Conservation (phyloP, 2,113 vertebrate genomes). For the Trichomycterus rosablanca region DNA sequence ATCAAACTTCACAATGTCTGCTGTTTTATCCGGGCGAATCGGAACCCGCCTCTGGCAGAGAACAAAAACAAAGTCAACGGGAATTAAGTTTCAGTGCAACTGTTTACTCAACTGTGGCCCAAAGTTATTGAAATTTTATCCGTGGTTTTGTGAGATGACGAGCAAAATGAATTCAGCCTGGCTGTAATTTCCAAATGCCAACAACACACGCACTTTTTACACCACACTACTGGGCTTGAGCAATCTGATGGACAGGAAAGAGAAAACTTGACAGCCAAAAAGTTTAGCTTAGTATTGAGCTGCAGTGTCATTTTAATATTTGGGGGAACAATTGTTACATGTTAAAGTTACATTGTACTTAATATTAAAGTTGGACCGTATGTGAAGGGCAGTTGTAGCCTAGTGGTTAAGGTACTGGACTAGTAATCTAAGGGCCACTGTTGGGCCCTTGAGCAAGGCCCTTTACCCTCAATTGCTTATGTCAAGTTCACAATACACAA, state of each 20-base stretch:
- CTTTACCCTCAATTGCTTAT: too few species aligned
- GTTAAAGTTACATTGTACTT: too few species aligned
- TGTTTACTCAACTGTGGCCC: slow-evolving; percentile 99
- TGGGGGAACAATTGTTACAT: background rate
- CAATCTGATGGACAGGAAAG: slow-evolving; percentile 33
- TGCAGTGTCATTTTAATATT: too few species aligned
- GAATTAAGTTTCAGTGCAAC: slow-evolving; percentile 99
- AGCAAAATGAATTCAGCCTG: slow-evolving; percentile 97
- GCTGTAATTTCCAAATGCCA: slow-evolving; percentile 85
- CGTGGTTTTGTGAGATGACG: slow-evolving; percentile 97
- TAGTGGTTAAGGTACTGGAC: too few species aligned
- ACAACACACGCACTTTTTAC: slow-evolving; percentile 51
- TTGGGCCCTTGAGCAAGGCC: too few species aligned
- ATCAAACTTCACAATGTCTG: slow-evolving; percentile 89
- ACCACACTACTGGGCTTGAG: slow-evolving; percentile 24
- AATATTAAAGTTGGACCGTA: too few species aligned
- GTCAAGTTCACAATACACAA: too few species aligned
- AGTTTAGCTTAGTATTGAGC: too few species aligned
- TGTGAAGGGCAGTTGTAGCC: too few species aligned
- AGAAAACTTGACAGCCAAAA: slow-evolving; percentile 5
- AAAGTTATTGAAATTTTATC: slow-evolving; percentile 99
- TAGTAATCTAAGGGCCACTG: too few species aligned
- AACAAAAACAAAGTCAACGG: slow-evolving; percentile 98
- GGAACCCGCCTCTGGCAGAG: slow-evolving; percentile 92
- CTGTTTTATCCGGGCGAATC: slow-evolving; percentile 90